phyloP scores from a whole-genome alignment of 2,113 vertebrate genomes.

The Lycocorax pyrrhopterus region DNA sequence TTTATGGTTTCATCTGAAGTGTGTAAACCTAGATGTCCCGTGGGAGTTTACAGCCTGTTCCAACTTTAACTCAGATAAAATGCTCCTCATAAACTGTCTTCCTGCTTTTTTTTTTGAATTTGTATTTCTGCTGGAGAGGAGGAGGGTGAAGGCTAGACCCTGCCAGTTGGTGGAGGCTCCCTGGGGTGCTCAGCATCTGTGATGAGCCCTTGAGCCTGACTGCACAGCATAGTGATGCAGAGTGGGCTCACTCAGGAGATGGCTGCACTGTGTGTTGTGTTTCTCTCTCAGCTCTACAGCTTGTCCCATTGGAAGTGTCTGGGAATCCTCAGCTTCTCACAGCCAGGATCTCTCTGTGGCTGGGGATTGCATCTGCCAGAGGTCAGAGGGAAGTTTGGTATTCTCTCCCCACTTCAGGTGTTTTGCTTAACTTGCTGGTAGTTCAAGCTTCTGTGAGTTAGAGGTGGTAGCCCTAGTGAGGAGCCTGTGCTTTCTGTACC shows the following conservation, averaged over 20 bases:
- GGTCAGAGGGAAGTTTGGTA: neutral
- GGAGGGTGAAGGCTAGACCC: neutral
- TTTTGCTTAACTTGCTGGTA: neutral
- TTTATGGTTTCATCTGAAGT: slow-evolving; percentile 40
- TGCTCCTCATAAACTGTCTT: neutral
- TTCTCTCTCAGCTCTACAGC: neutral
- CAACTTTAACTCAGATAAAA: slow-evolving; percentile 35
- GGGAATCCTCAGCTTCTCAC: neutral
- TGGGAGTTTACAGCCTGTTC: neutral
- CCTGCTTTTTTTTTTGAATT: slow-evolving; percentile 27
- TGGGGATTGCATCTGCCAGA: neutral
- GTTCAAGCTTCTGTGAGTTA: neutral
- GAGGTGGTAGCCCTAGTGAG: fast-evolving
- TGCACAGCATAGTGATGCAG: fast-evolving
- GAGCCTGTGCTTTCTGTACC: neutral
- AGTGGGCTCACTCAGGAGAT: neutral
- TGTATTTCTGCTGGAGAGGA: neutral
- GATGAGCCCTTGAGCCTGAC: neutral
- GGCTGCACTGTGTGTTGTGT: fast-evolving
- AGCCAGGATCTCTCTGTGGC: neutral
- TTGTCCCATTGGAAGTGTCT: neutral
- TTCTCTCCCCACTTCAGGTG: neutral
- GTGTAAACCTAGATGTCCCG: slow-evolving; percentile 4
- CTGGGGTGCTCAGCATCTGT: neutral
- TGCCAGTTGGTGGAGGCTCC: neutral